These are phyloP conservation scores for Nesogale talazaci DNA, from an alignment of 2,113 vertebrate genomes.

Conservation along the genomic window DNA sequence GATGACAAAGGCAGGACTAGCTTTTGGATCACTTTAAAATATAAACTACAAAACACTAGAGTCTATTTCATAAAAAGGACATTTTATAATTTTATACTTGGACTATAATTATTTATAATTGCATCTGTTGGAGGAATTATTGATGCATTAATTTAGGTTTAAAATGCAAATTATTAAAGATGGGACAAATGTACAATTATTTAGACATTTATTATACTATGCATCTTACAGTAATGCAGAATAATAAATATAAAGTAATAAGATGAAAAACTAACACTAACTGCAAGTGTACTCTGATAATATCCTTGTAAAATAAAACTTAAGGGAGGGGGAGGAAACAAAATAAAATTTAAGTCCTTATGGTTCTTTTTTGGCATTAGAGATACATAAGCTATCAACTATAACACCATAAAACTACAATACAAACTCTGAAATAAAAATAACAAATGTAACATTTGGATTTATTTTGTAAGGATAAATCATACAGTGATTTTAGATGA, in stretches of 20 bases:
- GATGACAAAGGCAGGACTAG: neutral
- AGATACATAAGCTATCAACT: constrained; percentile 14
- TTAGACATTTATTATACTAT: neutral
- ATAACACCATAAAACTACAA: constrained; percentile 36
- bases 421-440: constrained; percentile 52
- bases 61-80: constrained; percentile 28
- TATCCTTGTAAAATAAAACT: neutral
- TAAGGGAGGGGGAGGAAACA: no score
- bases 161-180: constrained; percentile 48
- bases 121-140: constrained; percentile 20
- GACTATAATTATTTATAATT: constrained; percentile 9
- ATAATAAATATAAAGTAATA: neutral
- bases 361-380: neutral
- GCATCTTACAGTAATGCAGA: constrained; percentile 14
- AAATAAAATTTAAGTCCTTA: constrained; percentile 21
- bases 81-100: constrained; percentile 33
- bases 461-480: constrained; percentile 92
- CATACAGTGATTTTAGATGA: constrained; percentile 98
- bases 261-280: neutral
- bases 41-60: neutral
- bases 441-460: constrained; percentile 35
- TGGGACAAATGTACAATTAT: constrained; percentile 26
- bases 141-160: constrained; percentile 24
- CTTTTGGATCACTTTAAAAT: constrained; percentile 30
- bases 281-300: constrained; percentile 6